Conservation (phyloP, 2,888 invertebrate species). For the Steinernema hermaphroditum region DNA sequence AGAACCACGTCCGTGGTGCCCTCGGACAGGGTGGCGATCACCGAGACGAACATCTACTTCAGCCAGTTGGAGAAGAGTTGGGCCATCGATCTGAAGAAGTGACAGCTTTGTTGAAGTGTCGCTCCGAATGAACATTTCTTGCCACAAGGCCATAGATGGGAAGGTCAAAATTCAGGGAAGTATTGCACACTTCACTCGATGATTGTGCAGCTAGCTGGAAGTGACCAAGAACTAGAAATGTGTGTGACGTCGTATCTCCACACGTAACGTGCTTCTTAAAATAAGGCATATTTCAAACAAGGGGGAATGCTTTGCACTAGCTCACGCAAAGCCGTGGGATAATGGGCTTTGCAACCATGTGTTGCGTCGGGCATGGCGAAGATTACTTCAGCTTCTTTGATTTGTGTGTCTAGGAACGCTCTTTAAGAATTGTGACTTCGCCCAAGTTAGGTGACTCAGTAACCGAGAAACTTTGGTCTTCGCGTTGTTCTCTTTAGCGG, state of each 20-base stretch:
- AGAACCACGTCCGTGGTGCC: not conserved
- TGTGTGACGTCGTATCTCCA: not conserved
- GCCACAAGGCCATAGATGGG: not conserved
- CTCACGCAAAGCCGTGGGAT: too few relatives aligned
- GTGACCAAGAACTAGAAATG: not conserved
- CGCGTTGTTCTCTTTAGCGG: too few relatives aligned
- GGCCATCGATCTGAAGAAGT: not conserved
- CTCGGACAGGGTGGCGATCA: not conserved
- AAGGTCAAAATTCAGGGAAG: not conserved
- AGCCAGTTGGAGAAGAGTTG: not conserved
- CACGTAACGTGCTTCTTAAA: not conserved
- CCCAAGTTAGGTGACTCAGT: too few relatives aligned
- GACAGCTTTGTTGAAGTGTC: not conserved
- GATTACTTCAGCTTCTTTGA: too few relatives aligned
- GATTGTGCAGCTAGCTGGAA: not conserved
- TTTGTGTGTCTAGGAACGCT: too few relatives aligned
- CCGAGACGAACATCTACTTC: not conserved
- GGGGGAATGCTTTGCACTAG: not conserved
- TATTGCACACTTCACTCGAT: not conserved
- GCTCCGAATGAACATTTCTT: not conserved
- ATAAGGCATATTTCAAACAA: not conserved
- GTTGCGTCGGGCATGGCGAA: too few relatives aligned
- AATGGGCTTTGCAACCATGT: too few relatives aligned
- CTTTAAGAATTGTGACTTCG: too few relatives aligned
- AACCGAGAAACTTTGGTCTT: too few relatives aligned